Conservation (phyloP, 2,888 invertebrate species). For the Nomada hirtipes region DNA sequence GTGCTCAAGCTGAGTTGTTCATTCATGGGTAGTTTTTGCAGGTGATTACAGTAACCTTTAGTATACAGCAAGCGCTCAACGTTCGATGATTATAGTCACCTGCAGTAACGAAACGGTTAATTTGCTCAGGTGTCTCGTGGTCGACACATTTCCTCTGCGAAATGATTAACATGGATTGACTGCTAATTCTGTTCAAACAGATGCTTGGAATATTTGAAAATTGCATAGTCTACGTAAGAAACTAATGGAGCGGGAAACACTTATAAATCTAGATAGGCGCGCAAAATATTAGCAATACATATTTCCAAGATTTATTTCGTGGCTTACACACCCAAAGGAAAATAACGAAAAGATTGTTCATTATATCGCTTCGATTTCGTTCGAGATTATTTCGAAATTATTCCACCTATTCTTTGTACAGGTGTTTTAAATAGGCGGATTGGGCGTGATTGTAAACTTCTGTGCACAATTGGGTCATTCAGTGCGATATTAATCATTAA, state of each 20-base stretch:
- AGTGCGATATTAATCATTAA: conserved; percentile 23
- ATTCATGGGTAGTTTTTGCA: too few relatives aligned
- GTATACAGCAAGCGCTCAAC: too few relatives aligned
- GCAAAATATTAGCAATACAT: too few relatives aligned
- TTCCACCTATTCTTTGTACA: conserved; percentile 49
- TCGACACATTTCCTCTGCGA: neutral
- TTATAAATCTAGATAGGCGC: too few relatives aligned
- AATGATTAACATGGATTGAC: conserved; percentile 21
- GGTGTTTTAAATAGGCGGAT: conserved; percentile 37
- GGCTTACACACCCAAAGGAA: too few relatives aligned
- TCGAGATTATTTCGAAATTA: conserved; percentile 26
- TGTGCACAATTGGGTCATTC: conserved; percentile 44
- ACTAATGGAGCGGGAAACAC: neutral
- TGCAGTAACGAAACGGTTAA: conserved; percentile 4
- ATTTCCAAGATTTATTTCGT: too few relatives aligned
- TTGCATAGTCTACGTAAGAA: neutral
- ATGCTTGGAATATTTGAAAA: neutral
- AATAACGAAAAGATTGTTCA: too few relatives aligned
- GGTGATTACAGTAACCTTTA: too few relatives aligned
- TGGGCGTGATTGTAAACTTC: conserved; percentile 41
- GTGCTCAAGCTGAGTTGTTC: too few relatives aligned
- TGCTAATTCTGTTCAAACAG: neutral
- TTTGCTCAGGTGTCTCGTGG: conserved; percentile 21
- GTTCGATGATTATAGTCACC: too few relatives aligned
- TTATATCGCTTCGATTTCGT: neutral